Evolutionary conservation across 2,888 invertebrate species (phyloP).

Genomic region (Diogma glabrata): DNA sequence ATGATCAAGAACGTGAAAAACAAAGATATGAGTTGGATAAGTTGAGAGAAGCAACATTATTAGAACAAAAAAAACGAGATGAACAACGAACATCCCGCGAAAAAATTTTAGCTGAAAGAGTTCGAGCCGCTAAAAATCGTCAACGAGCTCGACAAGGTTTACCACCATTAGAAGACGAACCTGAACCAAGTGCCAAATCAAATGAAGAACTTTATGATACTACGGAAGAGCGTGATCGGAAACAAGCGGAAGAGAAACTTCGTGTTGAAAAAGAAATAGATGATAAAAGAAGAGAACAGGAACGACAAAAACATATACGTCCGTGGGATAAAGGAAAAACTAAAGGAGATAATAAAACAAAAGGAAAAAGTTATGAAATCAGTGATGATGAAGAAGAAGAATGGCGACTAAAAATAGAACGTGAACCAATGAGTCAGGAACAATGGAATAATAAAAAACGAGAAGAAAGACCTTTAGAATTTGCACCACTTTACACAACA

Average conservation of each 20-base stretch:
- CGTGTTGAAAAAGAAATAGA: slow-evolving; percentile 26
- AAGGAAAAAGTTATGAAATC: slow-evolving; percentile 17
- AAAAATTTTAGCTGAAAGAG: slow-evolving; percentile 53
- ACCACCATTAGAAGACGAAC: slow-evolving; percentile 46
- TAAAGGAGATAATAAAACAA: slow-evolving; percentile 25
- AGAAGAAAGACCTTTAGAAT: slow-evolving; percentile 57
- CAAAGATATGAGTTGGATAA: slow-evolving; percentile 71
- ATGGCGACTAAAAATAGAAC: slow-evolving; percentile 32
- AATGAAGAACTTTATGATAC: slow-evolving; percentile 15
- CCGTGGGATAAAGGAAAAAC: slow-evolving; percentile 58
- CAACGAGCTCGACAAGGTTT: slow-evolving; percentile 60
- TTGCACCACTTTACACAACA: slow-evolving; percentile 50
- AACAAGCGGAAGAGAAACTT: slow-evolving; percentile 24
- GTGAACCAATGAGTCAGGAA: slow-evolving; percentile 33
- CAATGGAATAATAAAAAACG: slow-evolving; percentile 49
- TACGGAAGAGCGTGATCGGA: slow-evolving; percentile 28
- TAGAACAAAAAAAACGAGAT: slow-evolving; percentile 52
- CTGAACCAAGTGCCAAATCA: slow-evolving; percentile 9
- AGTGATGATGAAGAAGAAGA: slow-evolving; percentile 17
- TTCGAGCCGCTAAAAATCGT: slow-evolving; percentile 61
- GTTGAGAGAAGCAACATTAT: slow-evolving; percentile 56
- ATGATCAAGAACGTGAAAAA: slow-evolving; percentile 62
- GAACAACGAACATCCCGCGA: slow-evolving; percentile 49
- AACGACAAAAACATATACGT: slow-evolving; percentile 40
- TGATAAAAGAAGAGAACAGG: slow-evolving; percentile 32